Base-by-base conservation (phyloP, 2,797 vertebrate genomes). In the Danio kyathit region DNA sequence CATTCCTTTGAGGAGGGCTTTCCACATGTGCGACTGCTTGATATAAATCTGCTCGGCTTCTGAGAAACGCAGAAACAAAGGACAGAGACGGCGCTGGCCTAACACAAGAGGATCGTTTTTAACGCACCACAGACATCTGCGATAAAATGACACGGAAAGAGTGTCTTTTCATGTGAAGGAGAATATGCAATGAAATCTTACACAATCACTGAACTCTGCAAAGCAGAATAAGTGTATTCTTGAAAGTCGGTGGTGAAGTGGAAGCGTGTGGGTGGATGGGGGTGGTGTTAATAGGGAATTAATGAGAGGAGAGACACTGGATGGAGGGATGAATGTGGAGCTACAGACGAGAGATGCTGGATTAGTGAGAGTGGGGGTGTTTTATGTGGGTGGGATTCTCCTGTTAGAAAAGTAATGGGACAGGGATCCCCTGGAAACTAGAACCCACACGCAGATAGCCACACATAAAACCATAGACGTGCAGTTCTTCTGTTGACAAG, bases 251-350 rank as follows among this genome's bases (percentile, higher is more conserved):
- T 86, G 88, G 86, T 89, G 83, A 90, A 65, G 52, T 52, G 84
- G 83, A 88, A 84, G 88, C 84, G 87, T 87, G 89, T 89, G 87
- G 86, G 91, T 86, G 88, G 89, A 89, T 69, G 85, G 86, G 69
- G 81, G 87, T 84, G 89, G 89, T 89, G 90, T 93, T 93, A 93
- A 93, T 92, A 63, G 84, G 85, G 88, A 93, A 91, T 93, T 94
- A 94, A 94, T 93, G 90, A 92, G 87, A 83, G 82, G 75, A 83
- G 74, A 75, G 78, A 82, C 44, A 6, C 41, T 66, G 59, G 59
- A 60, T 82, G 65, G 57, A 66, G 29, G 17, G 59, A 69, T 59
- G 78, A 61, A 81, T 48, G 59, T 64, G 63, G 46, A 80, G 64
- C 60, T 69, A 72, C 1, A 38, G n/a, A 69, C 41, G 19, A 79